Evolutionary conservation across 1,140 invertebrate genomes (phyloP).

Genomic region (Megalopta genalis): DNA sequence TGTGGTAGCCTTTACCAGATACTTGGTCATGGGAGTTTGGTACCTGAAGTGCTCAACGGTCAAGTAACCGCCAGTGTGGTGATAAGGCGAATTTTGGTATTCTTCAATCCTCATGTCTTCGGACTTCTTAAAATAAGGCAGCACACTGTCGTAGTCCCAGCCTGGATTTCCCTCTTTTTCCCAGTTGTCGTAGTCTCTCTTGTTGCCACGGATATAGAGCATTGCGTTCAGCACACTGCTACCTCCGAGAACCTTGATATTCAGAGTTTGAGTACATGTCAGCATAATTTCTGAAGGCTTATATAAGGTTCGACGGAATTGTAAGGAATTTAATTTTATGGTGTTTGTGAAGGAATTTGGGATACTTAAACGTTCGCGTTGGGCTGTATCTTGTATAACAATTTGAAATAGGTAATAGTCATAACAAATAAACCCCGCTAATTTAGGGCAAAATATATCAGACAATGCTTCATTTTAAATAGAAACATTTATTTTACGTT

Average conservation of each 20-base stretch:
- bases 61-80: constrained; percentile 85
- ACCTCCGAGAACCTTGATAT: constrained; percentile 84
- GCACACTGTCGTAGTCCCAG: constrained; percentile 88
- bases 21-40: constrained; percentile 82
- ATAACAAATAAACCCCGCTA: no score
- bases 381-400: no score
- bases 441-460: no score
- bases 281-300: no score
- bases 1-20: constrained; percentile 85
- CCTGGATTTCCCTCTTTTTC: constrained; percentile 85
- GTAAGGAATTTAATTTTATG: no score
- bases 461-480: no score
- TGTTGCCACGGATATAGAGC: constrained; percentile 93
- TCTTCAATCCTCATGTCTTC: constrained; percentile 86
- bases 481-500: no score
- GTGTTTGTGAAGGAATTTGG: no score
- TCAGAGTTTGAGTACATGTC: no score
- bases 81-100: constrained; percentile 83
- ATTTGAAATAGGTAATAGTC: no score
- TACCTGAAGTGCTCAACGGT: constrained; percentile 82
- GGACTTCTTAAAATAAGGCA: constrained; percentile 90
- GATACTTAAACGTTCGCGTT: no score
- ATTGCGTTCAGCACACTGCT: constrained; percentile 92
- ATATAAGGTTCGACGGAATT: no score
- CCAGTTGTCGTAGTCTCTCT: constrained; percentile 89